A percentile compares a stretch with the other conserved stretches of the same genome.
These are phyloP conservation scores for Caenorhabditis afra DNA, from an alignment of 2,888 invertebrate genomes.

Conservation along the genomic window DNA sequence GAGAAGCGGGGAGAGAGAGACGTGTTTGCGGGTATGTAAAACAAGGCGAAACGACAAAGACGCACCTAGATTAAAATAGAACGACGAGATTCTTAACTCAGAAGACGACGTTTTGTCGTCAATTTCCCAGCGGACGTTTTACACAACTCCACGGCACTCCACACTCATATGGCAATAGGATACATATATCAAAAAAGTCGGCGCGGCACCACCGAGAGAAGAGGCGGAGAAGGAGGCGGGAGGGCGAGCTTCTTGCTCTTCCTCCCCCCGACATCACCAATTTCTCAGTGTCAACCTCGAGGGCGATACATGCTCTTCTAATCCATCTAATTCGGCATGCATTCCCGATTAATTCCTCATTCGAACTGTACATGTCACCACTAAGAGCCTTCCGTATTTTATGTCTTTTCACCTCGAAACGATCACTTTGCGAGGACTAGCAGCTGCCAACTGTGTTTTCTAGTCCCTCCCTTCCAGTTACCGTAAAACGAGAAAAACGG, in stretches of 20 bases:
- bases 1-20: not conserved
- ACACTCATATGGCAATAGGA: conserved; percentile 29
- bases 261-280: conserved; percentile 7
- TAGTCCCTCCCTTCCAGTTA: not conserved
- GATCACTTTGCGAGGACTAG: no score
- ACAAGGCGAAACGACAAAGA: conserved; percentile 12
- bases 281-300: conserved; percentile 14
- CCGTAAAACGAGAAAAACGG: conserved; percentile 18
- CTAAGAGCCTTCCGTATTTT: not conserved
- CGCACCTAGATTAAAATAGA: conserved; percentile 55
- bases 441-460: no score
- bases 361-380: conserved; percentile 1
- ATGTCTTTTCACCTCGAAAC: no score
- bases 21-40: conserved; percentile 1
- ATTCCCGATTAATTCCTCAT: not conserved
- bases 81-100: conserved; percentile 41
- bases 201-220: conserved; percentile 5
- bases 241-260: not conserved
- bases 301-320: conserved; percentile 4
- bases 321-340: conserved; percentile 39
- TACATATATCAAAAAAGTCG: conserved; percentile 48
- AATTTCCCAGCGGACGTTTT: conserved; percentile 59
- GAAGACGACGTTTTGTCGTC: conserved; percentile 69
- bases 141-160: conserved; percentile 16
- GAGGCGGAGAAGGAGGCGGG: no score